Percentiles rank a stretch among this genome's conserved stretches.
Conservation (phyloP, 2,797 vertebrate genomes). For the Pseudochirops corinnae region DNA sequence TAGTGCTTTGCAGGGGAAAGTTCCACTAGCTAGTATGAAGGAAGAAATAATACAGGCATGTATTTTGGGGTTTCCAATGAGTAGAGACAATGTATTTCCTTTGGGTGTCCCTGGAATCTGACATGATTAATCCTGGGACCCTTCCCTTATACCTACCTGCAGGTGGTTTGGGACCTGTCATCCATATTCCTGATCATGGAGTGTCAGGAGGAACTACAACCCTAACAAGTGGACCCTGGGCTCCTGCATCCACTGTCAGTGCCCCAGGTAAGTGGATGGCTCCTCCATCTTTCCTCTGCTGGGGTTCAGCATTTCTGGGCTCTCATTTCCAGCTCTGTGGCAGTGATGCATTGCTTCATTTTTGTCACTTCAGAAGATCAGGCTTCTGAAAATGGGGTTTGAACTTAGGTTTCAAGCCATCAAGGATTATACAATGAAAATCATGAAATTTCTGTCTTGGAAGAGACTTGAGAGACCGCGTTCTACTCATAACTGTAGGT, state of each 20-base stretch:
- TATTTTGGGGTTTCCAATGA: not conserved
- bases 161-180: not conserved
- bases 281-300: not conserved
- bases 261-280: not conserved
- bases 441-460: not conserved
- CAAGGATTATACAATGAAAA: not conserved
- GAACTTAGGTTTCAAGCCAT: not conserved
- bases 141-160: not conserved
- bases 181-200: not conserved
- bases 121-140: not conserved
- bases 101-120: not conserved
- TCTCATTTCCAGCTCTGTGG: not conserved
- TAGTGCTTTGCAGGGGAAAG: not conserved
- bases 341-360: not conserved
- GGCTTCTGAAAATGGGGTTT: not conserved
- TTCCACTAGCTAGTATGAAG: not conserved
- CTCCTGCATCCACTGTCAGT: not conserved
- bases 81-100: not conserved
- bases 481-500: not conserved
- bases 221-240: not conserved
- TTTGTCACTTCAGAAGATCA: not conserved
- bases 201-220: not conserved
- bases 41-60: not conserved
- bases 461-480: not conserved
- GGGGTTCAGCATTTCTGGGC: not conserved